Base-by-base conservation (phyloP, 92 coral and sea anemone genomes). In the Paramuricea clavata region DNA sequence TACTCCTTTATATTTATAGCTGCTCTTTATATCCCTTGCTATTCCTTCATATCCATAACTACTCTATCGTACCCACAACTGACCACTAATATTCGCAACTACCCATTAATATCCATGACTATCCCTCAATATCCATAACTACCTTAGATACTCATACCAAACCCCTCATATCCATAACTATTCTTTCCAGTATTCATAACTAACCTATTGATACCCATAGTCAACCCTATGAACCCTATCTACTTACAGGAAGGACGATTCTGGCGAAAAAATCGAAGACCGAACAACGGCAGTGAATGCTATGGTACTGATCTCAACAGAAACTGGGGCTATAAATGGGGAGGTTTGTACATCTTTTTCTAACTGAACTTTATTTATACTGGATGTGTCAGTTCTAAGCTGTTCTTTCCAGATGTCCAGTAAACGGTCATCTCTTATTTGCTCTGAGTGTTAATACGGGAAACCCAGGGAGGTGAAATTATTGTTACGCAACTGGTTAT, bases 211-310 rank as follows among this genome's bases (percentile, higher is more conserved):
- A 65, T 65, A 56, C 64, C 26, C 2, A n/a, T 16, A 56, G 23
- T 56, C 26, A 56, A 33, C 39, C 36, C 72, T 76, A 4, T 28
- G 13, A 23, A 7, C 36, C 60, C 30, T 76, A 33, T 5, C 2
- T 23, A 44, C 27, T 17, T 59, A 25, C 76, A 92, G 97, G 39
- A 81, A 36, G 94, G 99, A 9, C 94, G 84, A 39, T 79, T 96
- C 94, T 96, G 99, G 99, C 69, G 99, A 33, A 96, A 96, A 81
- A 96, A 97, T 25, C 88, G 97, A 23, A 90, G 92, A 33, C 95
- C 79, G 13, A 93, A 91, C 83, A 13, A 47, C 0, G 93, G 90
- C 3, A 64, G 82, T 30, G 49, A 83, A 10, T 92, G 96, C 56
- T 26, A 27, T 9, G 99, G 99, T 15, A 94, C 97, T 12, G 99